These are phyloP conservation scores for Meandrina meandrites DNA, from an alignment of 92 coral and sea anemone genomes.

Conservation along the genomic window DNA sequence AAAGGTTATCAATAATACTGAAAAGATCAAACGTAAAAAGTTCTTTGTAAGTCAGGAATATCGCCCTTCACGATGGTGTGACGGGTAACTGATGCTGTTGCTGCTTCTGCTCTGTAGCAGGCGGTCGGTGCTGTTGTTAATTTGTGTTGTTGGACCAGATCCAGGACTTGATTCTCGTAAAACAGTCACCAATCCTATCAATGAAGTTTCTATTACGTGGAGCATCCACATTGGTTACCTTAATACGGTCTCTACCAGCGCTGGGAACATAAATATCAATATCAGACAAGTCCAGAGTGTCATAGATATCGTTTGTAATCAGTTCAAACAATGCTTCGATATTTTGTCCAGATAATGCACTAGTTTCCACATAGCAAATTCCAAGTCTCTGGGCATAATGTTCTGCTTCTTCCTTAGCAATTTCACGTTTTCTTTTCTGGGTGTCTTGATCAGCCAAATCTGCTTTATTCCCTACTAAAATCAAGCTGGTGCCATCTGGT, in stretches of 20 bases:
- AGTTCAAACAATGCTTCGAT: constrained; percentile 1
- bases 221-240: not conserved
- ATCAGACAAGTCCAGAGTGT: constrained; percentile 5
- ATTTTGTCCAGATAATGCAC: not conserved
- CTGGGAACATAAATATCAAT: not conserved
- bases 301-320: not conserved
- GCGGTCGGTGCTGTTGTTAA: not conserved
- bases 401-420: not conserved
- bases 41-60: no score
- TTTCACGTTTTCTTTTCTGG: not conserved
- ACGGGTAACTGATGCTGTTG: not conserved
- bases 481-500: not conserved
- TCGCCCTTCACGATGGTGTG: no score
- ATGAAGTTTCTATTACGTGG: not conserved
- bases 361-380: not conserved
- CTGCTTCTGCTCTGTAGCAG: not conserved
- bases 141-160: no score
- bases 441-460: not conserved
- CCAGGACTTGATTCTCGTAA: not conserved
- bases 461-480: constrained; percentile 9
- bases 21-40: no score
- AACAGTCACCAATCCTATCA: not conserved
- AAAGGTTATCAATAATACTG: no score
- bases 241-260: not conserved
- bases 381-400: not conserved